These are phyloP conservation scores for Piaya cayana DNA, from an alignment of 2,113 vertebrate genomes.

Conservation along the genomic window DNA sequence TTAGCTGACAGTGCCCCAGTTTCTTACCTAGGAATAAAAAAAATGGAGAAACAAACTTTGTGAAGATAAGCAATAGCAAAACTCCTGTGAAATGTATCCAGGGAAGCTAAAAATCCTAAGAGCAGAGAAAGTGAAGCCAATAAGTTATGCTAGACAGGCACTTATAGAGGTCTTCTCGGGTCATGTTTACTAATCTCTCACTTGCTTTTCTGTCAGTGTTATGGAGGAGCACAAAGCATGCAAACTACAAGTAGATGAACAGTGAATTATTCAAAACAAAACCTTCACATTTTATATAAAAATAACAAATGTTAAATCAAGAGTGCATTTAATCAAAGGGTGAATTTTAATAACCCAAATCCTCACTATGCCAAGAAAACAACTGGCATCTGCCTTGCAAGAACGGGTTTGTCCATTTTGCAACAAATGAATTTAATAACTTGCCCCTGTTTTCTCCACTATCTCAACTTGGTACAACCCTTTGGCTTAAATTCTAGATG, in stretches of 20 bases:
- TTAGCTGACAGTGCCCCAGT: background rate
- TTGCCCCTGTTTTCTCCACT: background rate
- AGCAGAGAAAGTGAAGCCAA: slow-evolving; percentile 60
- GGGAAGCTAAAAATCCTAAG: slow-evolving; percentile 16
- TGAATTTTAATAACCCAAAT: background rate
- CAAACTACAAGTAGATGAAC: background rate
- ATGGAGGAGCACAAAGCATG: slow-evolving; percentile 43
- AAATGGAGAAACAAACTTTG: slow-evolving; percentile 25
- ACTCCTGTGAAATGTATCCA: background rate
- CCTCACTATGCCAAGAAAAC: background rate
- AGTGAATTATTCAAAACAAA: slow-evolving; percentile 23
- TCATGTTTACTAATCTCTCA: slow-evolving; percentile 73
- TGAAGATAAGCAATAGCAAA: slow-evolving; percentile 38
- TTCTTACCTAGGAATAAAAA: slow-evolving; percentile 9
- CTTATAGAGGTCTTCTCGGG: slow-evolving; percentile 66
- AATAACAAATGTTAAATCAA: background rate
- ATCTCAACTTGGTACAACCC: background rate
- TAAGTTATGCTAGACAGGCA: slow-evolving; percentile 69
- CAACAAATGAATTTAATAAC: slow-evolving; percentile 31
- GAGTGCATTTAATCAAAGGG: background rate
- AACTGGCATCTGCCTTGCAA: background rate
- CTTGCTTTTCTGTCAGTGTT: slow-evolving; percentile 46
- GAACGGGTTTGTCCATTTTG: background rate
- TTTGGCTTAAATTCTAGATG: slow-evolving; percentile 40
- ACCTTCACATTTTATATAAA: slow-evolving; percentile 14